Conservation (phyloP, 2,888 invertebrate species). For the Cerceris ruficornis region DNA sequence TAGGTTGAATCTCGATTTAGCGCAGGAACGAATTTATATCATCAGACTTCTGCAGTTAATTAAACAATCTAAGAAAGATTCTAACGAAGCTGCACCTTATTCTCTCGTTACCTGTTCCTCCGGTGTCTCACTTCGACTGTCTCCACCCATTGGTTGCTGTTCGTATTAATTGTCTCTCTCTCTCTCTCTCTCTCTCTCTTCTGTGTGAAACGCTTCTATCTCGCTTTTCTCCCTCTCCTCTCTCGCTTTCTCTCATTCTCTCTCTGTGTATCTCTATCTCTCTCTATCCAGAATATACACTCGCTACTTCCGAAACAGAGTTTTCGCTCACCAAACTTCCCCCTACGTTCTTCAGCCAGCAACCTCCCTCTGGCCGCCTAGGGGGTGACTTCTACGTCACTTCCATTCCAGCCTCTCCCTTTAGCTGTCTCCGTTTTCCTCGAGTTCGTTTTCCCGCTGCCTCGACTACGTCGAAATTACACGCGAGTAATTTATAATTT, state of each 20-base stretch:
- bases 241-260: slow-evolving; percentile 1
- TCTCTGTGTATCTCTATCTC: slow-evolving; percentile 4
- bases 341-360: slow-evolving; percentile 12
- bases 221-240: not conserved
- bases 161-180: not conserved
- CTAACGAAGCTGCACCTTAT: slow-evolving; percentile 41
- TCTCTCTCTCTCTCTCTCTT: slow-evolving; percentile 12
- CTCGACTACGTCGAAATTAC: slow-evolving; percentile 59
- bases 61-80: slow-evolving; percentile 65
- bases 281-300: not conserved
- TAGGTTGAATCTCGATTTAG: slow-evolving; percentile 59
- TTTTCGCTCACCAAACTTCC: slow-evolving; percentile 41
- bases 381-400: slow-evolving; percentile 56
- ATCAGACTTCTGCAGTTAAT: slow-evolving; percentile 62
- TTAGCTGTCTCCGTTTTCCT: slow-evolving; percentile 55
- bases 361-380: slow-evolving; percentile 5
- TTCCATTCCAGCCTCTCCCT: slow-evolving; percentile 55
- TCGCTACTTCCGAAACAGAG: slow-evolving; percentile 51
- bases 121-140: not conserved
- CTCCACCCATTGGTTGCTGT: not conserved
- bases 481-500: slow-evolving; percentile 72
- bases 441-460: slow-evolving; percentile 41
- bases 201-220: slow-evolving; percentile 9
- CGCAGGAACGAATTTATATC: slow-evolving; percentile 60
- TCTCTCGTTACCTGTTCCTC: slow-evolving; percentile 15